Evolutionary conservation across 2,797 vertebrate species (phyloP).

Genomic region (Coregonus ussuriensis): DNA sequence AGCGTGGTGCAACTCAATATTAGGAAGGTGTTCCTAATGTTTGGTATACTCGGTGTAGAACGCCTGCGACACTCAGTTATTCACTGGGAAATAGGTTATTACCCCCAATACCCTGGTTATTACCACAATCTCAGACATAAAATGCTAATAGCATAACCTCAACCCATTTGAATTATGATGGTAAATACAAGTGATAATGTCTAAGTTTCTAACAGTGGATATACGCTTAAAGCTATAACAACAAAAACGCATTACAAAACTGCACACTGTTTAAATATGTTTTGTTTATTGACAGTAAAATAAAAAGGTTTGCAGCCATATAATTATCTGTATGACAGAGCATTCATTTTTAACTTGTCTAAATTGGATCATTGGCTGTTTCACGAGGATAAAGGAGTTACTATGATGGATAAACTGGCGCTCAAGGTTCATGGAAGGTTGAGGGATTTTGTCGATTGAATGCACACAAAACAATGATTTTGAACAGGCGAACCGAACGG

Average conservation of each 20-base stretch:
- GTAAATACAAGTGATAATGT: background rate
- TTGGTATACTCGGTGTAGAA: too few relatives aligned
- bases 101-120: background rate
- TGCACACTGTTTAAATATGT: background rate
- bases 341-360: background rate
- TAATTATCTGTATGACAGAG: background rate
- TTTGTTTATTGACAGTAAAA: background rate
- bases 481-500: slow-evolving; percentile 71
- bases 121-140: background rate
- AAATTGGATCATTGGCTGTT: background rate
- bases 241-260: background rate
- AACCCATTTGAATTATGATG: background rate
- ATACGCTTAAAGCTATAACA: background rate
- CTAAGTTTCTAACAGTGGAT: background rate
- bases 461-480: slow-evolving; percentile 29
- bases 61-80: background rate
- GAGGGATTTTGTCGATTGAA: background rate
- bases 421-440: background rate
- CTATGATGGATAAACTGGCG: background rate
- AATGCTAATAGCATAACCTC: background rate
- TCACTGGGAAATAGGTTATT: background rate
- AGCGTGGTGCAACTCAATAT: too few relatives aligned
- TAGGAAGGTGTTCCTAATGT: too few relatives aligned
- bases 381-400: background rate
- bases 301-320: background rate